phyloP scores from a whole-genome alignment of 2,888 invertebrate genomes.

The Standfussiana lucernea region DNA sequence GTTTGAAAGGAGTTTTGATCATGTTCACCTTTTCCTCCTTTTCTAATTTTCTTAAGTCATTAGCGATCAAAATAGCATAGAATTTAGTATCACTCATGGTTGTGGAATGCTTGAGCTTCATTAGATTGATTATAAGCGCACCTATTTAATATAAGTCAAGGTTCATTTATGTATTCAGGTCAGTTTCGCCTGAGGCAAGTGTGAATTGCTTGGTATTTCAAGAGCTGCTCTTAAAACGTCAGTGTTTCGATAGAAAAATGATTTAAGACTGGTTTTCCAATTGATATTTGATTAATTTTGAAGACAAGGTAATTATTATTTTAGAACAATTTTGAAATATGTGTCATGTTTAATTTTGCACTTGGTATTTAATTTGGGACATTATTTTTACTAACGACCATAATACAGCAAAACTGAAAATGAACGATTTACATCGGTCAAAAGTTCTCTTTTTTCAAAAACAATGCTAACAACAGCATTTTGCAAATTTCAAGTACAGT shows the following conservation, averaged over 20 bases:
- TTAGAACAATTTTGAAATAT: neutral
- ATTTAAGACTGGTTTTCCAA: slow-evolving; percentile 44
- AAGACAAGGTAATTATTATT: neutral
- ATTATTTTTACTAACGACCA: neutral
- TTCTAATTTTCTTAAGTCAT: neutral
- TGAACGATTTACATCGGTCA: neutral
- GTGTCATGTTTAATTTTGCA: neutral
- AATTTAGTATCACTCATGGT: slow-evolving; percentile 24
- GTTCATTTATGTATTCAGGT: slow-evolving; percentile 65
- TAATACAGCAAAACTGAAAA: neutral
- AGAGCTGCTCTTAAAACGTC: slow-evolving; percentile 47
- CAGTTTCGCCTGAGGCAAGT: slow-evolving; percentile 53
- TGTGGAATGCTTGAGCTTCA: slow-evolving; percentile 55
- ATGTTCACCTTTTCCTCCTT: neutral
- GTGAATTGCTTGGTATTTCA: slow-evolving; percentile 59
- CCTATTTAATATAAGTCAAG: slow-evolving; percentile 64
- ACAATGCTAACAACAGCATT: neutral
- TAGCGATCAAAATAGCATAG: neutral
- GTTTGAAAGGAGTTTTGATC: neutral
- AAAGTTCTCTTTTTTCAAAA: neutral
- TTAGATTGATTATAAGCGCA: slow-evolving; percentile 51
- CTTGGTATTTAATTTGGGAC: neutral
- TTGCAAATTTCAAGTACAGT: slow-evolving; percentile 7
- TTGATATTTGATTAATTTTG: neutral
- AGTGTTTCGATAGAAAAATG: slow-evolving; percentile 42